A percentile compares a stretch with the other conserved stretches of the same genome.
Evolutionary conservation across 1,140 invertebrate species (phyloP).

Genomic region (Drosophila paulistorum): DNA sequence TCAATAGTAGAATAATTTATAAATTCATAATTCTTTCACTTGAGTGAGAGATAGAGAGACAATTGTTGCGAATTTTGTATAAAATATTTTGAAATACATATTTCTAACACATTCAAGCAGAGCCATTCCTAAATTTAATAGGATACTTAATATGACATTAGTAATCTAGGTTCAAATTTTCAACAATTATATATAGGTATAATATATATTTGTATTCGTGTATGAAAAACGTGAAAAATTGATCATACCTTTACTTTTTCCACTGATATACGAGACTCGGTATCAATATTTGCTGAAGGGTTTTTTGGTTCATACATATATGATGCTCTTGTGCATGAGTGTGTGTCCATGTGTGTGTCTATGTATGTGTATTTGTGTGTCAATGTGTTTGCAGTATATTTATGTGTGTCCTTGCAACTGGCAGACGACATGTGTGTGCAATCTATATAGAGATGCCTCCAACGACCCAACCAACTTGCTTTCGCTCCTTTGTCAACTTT

Average conservation of each 20-base stretch:
- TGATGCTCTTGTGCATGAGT: conserved; percentile 21
- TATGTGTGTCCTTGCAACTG: conserved; percentile 34
- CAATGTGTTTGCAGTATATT: conserved; percentile 29
- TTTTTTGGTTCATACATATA: conserved; percentile 20
- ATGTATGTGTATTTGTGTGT: conserved; percentile 14
- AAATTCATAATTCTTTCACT: no score
- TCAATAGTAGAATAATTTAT: no score
- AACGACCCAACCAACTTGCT: conserved; percentile 39
- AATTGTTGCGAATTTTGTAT: no score
- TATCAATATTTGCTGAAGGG: conserved; percentile 18
- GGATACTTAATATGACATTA: no score
- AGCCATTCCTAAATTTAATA: no score
- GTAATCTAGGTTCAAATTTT: no score
- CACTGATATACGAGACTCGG: background rate
- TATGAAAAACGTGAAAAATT: no score
- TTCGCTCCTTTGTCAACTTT: conserved; percentile 71
- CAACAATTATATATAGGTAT: background rate
- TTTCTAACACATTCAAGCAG: no score
- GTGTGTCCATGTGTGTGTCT: conserved; percentile 3
- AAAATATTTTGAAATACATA: no score
- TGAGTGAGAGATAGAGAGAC: no score
- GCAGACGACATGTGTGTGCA: conserved; percentile 27
- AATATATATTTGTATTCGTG: background rate
- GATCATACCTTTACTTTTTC: background rate
- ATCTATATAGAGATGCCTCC: conserved; percentile 49